Conservation (phyloP, 2,888 invertebrate species). For the Arctia plantaginis region DNA sequence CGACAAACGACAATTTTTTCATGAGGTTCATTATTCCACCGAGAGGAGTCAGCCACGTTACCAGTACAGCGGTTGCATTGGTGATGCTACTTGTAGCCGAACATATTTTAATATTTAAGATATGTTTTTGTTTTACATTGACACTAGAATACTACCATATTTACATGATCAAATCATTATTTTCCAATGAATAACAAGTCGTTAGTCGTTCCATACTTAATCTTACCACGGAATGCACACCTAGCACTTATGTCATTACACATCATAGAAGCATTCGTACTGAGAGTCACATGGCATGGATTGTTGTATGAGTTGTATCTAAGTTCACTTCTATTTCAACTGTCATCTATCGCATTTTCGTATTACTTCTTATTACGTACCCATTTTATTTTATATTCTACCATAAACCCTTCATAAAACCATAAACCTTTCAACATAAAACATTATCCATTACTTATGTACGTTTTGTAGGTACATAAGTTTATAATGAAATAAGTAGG, state of each 20-base stretch:
- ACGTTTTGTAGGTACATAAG: slow-evolving; percentile 27
- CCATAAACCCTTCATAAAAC: slow-evolving; percentile 25
- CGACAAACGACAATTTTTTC: background rate
- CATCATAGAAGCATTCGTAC: slow-evolving; percentile 68
- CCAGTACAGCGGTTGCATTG: background rate
- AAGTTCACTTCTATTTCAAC: slow-evolving; percentile 33
- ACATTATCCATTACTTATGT: slow-evolving; percentile 20
- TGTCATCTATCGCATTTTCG: slow-evolving; percentile 25
- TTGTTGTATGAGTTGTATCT: slow-evolving; percentile 71
- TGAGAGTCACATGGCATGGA: slow-evolving; percentile 74
- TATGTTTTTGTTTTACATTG: background rate
- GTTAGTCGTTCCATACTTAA: slow-evolving; percentile 56
- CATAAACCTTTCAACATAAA: slow-evolving; percentile 21
- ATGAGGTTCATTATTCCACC: background rate
- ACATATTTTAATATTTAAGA: background rate
- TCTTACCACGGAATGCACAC: slow-evolving; percentile 64
- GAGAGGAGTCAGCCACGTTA: too few species aligned
- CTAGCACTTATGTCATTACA: slow-evolving; percentile 74
- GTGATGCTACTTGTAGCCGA: background rate
- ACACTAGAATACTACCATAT: background rate
- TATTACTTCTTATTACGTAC: background rate
- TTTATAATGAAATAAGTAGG: slow-evolving; percentile 33
- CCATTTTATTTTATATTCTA: slow-evolving; percentile 28
- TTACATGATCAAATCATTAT: slow-evolving; percentile 22
- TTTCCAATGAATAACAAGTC: slow-evolving; percentile 58